Evolutionary conservation across 2,797 vertebrate species (phyloP).

Genomic region (Pantherophis vulpinus): DNA sequence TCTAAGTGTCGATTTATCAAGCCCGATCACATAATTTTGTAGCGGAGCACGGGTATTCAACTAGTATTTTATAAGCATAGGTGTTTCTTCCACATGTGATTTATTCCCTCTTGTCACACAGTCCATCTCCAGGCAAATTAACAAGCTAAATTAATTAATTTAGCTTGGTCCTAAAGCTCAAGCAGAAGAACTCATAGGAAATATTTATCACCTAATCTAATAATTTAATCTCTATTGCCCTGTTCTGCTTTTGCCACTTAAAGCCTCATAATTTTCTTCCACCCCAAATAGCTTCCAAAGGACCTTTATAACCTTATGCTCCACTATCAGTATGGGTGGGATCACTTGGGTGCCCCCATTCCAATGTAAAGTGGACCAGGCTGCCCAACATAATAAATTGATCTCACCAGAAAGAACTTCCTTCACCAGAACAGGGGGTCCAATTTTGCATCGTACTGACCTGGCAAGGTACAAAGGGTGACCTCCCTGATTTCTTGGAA

Average conservation of each 20-base stretch:
- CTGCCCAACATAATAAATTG: neutral
- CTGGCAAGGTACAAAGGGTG: neutral
- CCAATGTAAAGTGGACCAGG: neutral
- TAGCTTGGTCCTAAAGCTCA: neutral
- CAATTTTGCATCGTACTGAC: neutral
- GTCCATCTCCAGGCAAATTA: neutral
- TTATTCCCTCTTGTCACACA: neutral
- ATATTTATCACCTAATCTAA: neutral
- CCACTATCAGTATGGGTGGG: neutral
- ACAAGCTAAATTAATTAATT: too few relatives aligned
- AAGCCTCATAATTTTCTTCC: neutral
- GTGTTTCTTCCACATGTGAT: neutral
- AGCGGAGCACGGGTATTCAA: too few relatives aligned
- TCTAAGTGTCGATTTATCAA: too few relatives aligned
- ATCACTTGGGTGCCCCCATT: neutral
- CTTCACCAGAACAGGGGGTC: neutral
- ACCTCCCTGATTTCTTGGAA: neutral
- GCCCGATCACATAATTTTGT: too few relatives aligned
- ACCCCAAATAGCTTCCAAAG: neutral
- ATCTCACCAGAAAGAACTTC: neutral
- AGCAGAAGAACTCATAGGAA: neutral
- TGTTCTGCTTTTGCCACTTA: neutral
- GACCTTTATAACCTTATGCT: neutral
- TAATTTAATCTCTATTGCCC: neutral
- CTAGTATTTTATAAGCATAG: too few relatives aligned